phyloP scores from a whole-genome alignment of 64 coral and sea anemone species.

The Dendrophyllia cribrosa region DNA sequence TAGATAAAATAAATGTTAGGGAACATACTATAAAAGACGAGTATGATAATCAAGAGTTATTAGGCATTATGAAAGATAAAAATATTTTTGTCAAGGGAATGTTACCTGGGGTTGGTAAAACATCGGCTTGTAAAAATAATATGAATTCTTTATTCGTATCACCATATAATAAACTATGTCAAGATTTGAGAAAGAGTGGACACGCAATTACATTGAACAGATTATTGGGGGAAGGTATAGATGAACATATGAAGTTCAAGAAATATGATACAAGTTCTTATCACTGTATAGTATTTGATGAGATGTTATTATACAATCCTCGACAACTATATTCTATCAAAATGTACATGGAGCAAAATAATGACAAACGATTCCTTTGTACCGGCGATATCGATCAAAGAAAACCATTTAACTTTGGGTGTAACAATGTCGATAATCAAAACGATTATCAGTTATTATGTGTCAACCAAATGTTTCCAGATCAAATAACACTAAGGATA shows the following conservation, averaged over 20 bases:
- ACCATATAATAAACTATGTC: constrained; percentile 60
- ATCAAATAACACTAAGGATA: too few species aligned
- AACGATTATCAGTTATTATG: constrained; percentile 45
- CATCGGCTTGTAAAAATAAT: constrained; percentile 58
- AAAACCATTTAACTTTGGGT: constrained; percentile 48
- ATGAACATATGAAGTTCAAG: constrained; percentile 51
- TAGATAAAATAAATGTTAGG: too few species aligned
- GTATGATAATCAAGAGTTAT: too few species aligned
- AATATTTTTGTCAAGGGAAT: constrained; percentile 37
- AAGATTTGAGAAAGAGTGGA: not conserved
- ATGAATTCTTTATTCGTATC: constrained; percentile 40
- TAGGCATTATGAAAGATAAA: not conserved
- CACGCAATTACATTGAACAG: not conserved
- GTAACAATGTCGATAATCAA: constrained; percentile 54
- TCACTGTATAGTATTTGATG: constrained; percentile 39
- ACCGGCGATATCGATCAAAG: constrained; percentile 59
- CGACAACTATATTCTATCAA: not conserved
- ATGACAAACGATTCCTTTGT: constrained; percentile 27
- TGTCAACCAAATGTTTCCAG: not conserved
- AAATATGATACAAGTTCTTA: constrained; percentile 23
- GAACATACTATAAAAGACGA: too few species aligned
- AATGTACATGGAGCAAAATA: constrained; percentile 53
- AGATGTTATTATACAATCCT: constrained; percentile 37
- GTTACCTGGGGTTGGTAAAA: constrained; percentile 38
- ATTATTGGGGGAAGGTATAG: constrained; percentile 30